Evolutionary conservation across 2,888 invertebrate genomes (phyloP).

Genomic region (Glaucopsyche alexis): DNA sequence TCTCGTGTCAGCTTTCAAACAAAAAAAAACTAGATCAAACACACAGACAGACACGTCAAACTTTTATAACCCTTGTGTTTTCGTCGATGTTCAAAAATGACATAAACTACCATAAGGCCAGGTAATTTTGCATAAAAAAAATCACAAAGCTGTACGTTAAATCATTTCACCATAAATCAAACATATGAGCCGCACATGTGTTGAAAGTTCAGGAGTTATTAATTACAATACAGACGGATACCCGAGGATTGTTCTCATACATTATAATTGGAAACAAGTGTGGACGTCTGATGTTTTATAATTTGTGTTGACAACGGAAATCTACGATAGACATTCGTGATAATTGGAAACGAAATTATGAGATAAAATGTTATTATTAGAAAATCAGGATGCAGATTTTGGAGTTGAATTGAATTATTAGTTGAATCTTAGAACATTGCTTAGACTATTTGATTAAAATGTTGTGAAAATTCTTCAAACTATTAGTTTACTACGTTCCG

Average conservation of each 20-base stretch:
- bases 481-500: too few species aligned
- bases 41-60: too few species aligned
- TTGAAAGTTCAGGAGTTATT: constrained; percentile 60
- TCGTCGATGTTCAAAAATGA: neutral
- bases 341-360: constrained; percentile 5
- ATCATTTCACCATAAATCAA: constrained; percentile 65
- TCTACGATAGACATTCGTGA: constrained; percentile 1
- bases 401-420: too few species aligned
- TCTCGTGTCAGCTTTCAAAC: too few species aligned
- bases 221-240: constrained; percentile 62
- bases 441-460: neutral
- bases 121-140: constrained; percentile 6
- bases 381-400: too few species aligned
- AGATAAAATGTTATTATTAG: too few species aligned
- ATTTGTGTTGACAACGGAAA: constrained; percentile 25
- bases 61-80: too few species aligned
- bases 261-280: constrained; percentile 39
- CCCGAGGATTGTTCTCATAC: constrained; percentile 60
- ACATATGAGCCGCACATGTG: constrained; percentile 61
- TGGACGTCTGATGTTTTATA: constrained; percentile 14
- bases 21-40: too few species aligned
- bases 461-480: neutral
- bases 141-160: constrained; percentile 31
- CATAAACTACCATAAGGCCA: neutral
- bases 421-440: too few species aligned